Base-by-base conservation (phyloP, 2,888 invertebrate genomes). In the Phalera bucephala region DNA sequence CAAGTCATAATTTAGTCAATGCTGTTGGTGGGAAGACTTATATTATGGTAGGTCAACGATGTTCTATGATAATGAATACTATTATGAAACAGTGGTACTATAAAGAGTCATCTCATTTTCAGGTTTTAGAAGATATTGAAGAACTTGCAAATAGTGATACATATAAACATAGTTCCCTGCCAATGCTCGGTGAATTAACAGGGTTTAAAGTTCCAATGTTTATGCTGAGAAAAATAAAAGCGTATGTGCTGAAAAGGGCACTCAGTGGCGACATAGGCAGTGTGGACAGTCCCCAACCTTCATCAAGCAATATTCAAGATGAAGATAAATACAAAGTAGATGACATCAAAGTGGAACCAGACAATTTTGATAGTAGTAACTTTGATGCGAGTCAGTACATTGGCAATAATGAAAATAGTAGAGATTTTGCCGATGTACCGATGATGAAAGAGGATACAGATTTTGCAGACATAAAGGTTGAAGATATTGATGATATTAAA, bases 11-110 rank as follows among this genome's bases (percentile, higher is more conserved):
- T 64, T 81, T 94, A 43, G 95, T 94, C 80, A 94, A 95, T 42
- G 93, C 94, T 19, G 94, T 94, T 36, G 95, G 95, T 0, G 95
- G 95, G 2, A 94, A 94, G 79, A 95, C 95, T 1, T 95, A 95
- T 62, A 91, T 96, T 48, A 92, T 96, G 91, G 91, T 90, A 55
- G 57, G 56, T 43, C 31, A 20, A 21, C 23, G 23, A 7, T 22
- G 5, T 22, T 3, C n/a, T n/a, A 22, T 22, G 3, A n/a, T 22
- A n/a, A n/a, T 3, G 3, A 3, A 6, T 4, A 3, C 15, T 15
- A 8, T 3, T 28, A 3, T 28, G 3, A 7, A 19, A 19, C 5
- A 17, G 5, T 17, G 5, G 3, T 17, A 17, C 5, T 17, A 5
- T 17, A 17, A 17, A 17, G 5, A 3, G 3, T 22, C 5, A 22